A percentile compares a stretch with the other conserved stretches of the same genome.
These are phyloP conservation scores for Pachycephala philippinensis DNA, from an alignment of 2,113 vertebrate species.

Conservation along the genomic window DNA sequence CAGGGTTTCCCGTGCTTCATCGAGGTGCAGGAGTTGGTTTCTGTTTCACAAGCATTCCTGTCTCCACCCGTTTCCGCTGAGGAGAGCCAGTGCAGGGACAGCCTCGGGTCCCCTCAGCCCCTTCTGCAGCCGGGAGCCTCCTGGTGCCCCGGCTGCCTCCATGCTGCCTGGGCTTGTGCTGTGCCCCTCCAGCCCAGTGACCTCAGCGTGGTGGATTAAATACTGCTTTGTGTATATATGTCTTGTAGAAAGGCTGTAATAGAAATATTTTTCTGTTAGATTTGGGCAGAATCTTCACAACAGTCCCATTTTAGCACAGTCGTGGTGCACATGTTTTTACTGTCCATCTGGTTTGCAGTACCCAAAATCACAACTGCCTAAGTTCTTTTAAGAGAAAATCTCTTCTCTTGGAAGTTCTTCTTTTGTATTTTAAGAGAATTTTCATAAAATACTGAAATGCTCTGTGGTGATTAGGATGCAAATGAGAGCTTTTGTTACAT, in stretches of 20 bases:
- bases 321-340: background rate
- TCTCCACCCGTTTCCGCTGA: background rate
- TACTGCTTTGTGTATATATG: accelerated
- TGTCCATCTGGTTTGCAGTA: background rate
- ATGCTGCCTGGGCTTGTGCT: accelerated
- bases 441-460: background rate
- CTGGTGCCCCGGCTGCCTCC: background rate
- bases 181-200: background rate
- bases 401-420: background rate
- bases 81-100: background rate
- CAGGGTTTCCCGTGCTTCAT: background rate
- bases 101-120: background rate
- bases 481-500: slow-evolving; percentile 29
- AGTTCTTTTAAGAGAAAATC: background rate
- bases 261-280: background rate
- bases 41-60: background rate
- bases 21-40: background rate
- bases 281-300: background rate
- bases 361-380: background rate
- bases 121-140: background rate
- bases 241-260: background rate
- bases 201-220: background rate
- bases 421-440: slow-evolving; percentile 17
- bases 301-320: background rate
- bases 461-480: background rate